A percentile compares a stretch with the other conserved stretches of the same genome.
Conservation (phyloP, 2,888 invertebrate species). For the Zeuzera pyrina region DNA sequence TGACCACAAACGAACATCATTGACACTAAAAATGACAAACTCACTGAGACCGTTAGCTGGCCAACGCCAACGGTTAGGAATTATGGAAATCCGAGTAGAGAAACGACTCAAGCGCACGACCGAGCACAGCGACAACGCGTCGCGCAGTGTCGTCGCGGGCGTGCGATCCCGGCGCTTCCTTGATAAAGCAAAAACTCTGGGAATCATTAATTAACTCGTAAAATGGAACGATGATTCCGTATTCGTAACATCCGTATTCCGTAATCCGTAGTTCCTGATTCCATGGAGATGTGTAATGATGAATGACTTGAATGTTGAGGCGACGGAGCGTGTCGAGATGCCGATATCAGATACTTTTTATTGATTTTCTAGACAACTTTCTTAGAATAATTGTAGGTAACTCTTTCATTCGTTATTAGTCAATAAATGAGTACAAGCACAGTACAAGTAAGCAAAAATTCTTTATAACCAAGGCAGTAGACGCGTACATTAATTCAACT, state of each 20-base stretch:
- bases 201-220: constrained; percentile 9
- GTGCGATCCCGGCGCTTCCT: constrained; percentile 20
- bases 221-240: constrained; percentile 9
- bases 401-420: too few species aligned
- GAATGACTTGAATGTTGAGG: background rate
- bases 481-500: too few species aligned
- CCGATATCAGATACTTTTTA: too few species aligned
- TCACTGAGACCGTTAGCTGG: constrained; percentile 1
- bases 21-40: background rate
- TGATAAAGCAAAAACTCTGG: constrained; percentile 9
- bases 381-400: too few species aligned
- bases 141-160: constrained; percentile 25
- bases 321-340: constrained; percentile 1
- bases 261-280: constrained; percentile 22
- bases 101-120: constrained; percentile 20
- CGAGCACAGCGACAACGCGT: constrained; percentile 24
- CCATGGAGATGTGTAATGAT: constrained; percentile 20
- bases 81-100: background rate
- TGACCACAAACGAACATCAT: background rate
- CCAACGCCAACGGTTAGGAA: background rate
- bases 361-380: too few species aligned
- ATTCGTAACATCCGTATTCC: constrained; percentile 23
- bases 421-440: too few species aligned
- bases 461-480: too few species aligned
- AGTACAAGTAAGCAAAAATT: too few species aligned